phyloP scores from a whole-genome alignment of 2,888 invertebrate species.

The Phaonia tiefii region DNA sequence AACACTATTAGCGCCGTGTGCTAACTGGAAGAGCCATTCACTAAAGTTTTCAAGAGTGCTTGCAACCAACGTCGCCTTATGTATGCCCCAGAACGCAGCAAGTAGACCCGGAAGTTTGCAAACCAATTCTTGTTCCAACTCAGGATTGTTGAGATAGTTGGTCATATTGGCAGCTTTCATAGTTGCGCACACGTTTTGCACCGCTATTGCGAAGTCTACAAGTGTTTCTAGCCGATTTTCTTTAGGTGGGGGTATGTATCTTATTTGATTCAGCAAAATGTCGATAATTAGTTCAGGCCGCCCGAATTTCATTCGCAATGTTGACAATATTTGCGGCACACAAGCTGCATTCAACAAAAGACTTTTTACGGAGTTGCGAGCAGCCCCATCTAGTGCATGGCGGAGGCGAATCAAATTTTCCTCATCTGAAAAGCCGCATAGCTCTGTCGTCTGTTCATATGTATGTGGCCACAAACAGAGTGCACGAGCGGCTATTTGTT shows the following conservation, averaged over 20 bases:
- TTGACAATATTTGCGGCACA: too few species aligned
- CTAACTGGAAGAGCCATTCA: constrained; percentile 42
- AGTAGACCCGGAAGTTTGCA: constrained; percentile 29
- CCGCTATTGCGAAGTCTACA: constrained; percentile 53
- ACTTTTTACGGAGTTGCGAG: too few species aligned
- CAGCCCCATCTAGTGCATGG: constrained; percentile 31
- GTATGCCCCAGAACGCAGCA: constrained; percentile 39
- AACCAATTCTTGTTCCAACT: too few species aligned
- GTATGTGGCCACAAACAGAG: constrained; percentile 50
- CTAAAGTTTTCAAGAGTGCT: constrained; percentile 37
- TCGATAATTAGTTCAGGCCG: constrained; percentile 57
- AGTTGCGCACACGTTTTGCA: too few species aligned
- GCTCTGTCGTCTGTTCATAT: constrained; percentile 52
- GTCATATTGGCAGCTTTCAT: constrained; percentile 40
- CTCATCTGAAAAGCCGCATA: constrained; percentile 54
- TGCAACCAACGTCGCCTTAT: too few species aligned
- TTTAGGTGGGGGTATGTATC: too few species aligned
- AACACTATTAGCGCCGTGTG: too few species aligned
- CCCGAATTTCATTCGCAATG: constrained; percentile 58
- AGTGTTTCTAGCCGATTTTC: constrained; percentile 58
- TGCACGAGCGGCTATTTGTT: constrained; percentile 44
- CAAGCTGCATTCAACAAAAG: too few species aligned
- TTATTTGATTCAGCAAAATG: too few species aligned
- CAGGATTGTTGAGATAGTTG: constrained; percentile 54
- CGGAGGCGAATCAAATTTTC: constrained; percentile 54